Base-by-base conservation (phyloP, 2,113 vertebrate species). In the Oophaga pumilio region DNA sequence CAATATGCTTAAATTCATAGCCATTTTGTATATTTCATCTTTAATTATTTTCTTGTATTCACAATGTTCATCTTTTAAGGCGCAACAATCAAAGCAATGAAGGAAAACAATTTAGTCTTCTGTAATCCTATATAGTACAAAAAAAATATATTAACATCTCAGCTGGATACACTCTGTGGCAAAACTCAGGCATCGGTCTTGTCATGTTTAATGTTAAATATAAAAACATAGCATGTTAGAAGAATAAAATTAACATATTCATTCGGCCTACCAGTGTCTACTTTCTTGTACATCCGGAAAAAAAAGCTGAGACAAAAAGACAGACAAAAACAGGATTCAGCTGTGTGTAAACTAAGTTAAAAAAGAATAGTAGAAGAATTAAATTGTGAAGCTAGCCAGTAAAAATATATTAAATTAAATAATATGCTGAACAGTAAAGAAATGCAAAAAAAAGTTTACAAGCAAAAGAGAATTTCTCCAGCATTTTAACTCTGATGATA, bases 171-270 rank as follows among this genome's bases (percentile, higher is more conserved):
- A 80, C 49, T 71, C 50, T 43, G 53, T 87, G 76, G 62, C 64
- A 87, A 57, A 69, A 56, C 43, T 78, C 76, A 79, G 62, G 79
- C 78, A 66, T 60, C 73, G 26, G 76, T 56, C 85, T 80, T 87
- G 85, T 87, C 85, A 80, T 87, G 85, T 87, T 80, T 43, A 80
- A 78, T 80, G 71, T 87, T 68, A 68, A 71, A 87, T 87, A 66
- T 50, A 80, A 24, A 68, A 87, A 69, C 69, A 87, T 59, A 33
- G 28, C 26, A 84, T 74, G 66, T 84, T 68, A 87, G 26, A 80
- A 66, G 76, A 66, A 86, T 80, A 79, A 86, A 74, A 86, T 86
- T 52, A 80, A 66, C 77, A 66, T 69, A 57, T 57, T 26, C 60
- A 69, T 71, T 17, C 64, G 15, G 49, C 53, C 76, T 68, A 78